These are phyloP conservation scores for Istiophorus platypterus DNA, from an alignment of 2,113 vertebrate species.

Conservation along the genomic window DNA sequence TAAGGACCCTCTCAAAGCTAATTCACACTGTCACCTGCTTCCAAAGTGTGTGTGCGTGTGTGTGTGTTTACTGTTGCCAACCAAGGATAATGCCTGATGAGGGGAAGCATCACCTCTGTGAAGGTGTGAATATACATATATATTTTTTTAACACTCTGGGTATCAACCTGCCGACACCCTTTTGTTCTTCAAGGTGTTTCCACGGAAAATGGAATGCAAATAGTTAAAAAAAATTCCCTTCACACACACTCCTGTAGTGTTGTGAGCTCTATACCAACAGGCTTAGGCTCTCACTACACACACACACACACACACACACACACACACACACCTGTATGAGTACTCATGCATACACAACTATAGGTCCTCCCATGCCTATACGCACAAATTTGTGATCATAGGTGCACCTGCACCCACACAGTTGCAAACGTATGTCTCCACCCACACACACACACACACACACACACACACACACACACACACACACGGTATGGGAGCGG, in stretches of 20 bases:
- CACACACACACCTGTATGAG: background rate
- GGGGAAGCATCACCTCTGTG: background rate
- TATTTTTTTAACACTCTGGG: background rate
- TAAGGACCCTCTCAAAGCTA: background rate
- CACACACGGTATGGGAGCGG: slow-evolving; percentile 8
- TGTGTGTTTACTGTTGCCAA: background rate
- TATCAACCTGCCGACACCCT: background rate
- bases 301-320: background rate
- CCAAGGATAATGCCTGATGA: background rate
- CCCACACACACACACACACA: slow-evolving; percentile 31
- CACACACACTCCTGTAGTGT: background rate
- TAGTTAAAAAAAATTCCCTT: background rate
- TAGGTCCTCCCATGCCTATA: background rate
- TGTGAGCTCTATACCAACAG: background rate
- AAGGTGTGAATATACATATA: background rate
- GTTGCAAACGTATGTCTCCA: slow-evolving; percentile 9
- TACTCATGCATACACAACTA: background rate
- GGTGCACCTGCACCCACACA: background rate
- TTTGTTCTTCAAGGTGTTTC: background rate
- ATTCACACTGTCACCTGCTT: slow-evolving; percentile 3
- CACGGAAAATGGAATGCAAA: background rate
- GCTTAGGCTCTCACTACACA: too few relatives aligned
- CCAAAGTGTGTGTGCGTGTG: background rate
- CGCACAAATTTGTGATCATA: slow-evolving; percentile 8
- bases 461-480: slow-evolving; percentile 22